phyloP scores from a whole-genome alignment of 2,113 vertebrate species.

The Neopipo cinnamomea region DNA sequence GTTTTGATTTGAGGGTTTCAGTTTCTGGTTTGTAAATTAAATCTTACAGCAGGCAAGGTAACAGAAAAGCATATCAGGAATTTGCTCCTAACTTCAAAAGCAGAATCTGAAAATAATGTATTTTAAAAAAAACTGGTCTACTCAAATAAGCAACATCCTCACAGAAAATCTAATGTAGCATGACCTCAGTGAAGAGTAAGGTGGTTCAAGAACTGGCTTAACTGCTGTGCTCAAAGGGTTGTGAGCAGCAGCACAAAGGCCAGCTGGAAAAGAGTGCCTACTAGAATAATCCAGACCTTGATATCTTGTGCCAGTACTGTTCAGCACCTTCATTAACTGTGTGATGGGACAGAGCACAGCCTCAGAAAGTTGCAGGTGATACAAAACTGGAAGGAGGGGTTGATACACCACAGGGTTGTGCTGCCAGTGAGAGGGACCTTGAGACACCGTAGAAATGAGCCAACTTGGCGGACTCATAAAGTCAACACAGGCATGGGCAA shows the following conservation, averaged over 20 bases:
- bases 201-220: background rate
- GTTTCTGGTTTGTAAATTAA: background rate
- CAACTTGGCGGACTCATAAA: accelerated
- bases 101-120: background rate
- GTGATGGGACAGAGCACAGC: background rate
- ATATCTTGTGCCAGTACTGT: accelerated
- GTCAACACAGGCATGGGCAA: background rate
- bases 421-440: background rate
- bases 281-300: background rate
- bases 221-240: background rate
- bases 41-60: background rate
- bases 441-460: background rate
- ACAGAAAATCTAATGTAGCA: background rate
- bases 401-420: background rate
- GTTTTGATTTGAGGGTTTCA: background rate
- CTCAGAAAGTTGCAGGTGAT: background rate
- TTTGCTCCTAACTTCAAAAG: background rate
- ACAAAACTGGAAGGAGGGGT: background rate
- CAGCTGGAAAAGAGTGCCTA: background rate
- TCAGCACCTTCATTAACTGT: background rate
- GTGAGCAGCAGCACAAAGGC: background rate
- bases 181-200: background rate
- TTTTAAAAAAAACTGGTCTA: background rate
- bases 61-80: background rate
- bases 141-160: background rate